Percentiles rank a stretch among this genome's conserved stretches.
phyloP scores from a whole-genome alignment of 2,888 invertebrate species.

The Rotaria sp. region DNA sequence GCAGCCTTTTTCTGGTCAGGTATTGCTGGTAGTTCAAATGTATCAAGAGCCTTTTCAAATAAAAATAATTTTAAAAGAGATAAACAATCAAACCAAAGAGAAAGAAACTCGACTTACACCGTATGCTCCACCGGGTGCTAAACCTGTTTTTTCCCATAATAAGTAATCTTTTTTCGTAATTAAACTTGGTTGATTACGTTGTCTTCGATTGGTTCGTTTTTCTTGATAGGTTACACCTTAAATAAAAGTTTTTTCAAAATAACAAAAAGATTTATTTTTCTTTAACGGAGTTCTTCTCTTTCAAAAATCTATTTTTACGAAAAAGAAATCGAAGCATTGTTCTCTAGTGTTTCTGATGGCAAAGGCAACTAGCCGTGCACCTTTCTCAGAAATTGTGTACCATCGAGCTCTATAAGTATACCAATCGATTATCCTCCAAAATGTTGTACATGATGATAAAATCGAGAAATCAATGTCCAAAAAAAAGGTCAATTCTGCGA shows the following conservation, averaged over 20 bases:
- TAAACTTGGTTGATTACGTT: constrained; percentile 31
- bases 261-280: background rate
- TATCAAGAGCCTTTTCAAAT: background rate
- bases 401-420: too few species aligned
- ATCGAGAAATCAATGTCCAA: too few species aligned
- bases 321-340: background rate
- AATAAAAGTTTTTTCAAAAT: background rate
- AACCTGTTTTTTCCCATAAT: constrained; percentile 51
- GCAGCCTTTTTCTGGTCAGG: background rate
- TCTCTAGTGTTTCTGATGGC: too few species aligned
- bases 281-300: too few species aligned
- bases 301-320: too few species aligned
- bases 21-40: background rate
- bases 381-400: too few species aligned
- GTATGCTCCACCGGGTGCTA: constrained; percentile 53
- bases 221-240: constrained; percentile 32
- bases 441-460: too few species aligned
- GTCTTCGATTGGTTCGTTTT: constrained; percentile 31
- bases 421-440: too few species aligned
- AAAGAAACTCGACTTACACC: constrained; percentile 47
- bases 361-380: too few species aligned
- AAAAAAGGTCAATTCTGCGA: too few species aligned
- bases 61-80: background rate
- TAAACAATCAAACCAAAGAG: background rate
- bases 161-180: constrained; percentile 12